Evolutionary conservation across 2,888 invertebrate species (phyloP).

Genomic region (Pristionchus arcanus): DNA sequence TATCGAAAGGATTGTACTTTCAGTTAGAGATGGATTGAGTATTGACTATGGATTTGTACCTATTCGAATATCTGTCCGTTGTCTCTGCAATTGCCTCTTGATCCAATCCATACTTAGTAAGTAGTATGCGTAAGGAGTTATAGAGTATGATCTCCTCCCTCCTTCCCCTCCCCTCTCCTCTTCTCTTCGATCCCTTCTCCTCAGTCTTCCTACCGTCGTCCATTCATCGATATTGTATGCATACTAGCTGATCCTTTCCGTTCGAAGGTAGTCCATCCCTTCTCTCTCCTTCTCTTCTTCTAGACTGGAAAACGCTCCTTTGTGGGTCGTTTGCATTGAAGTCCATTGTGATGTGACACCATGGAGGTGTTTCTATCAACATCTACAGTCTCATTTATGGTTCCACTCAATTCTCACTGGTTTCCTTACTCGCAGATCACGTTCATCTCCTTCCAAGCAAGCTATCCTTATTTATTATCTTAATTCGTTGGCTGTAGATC

Average conservation of each 20-base stretch:
- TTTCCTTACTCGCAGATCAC: not conserved
- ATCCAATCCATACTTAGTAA: not conserved
- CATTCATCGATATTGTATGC: not conserved
- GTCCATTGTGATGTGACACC: not conserved
- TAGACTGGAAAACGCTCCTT: not conserved
- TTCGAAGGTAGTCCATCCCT: not conserved
- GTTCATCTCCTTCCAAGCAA: not conserved
- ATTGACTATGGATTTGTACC: not conserved
- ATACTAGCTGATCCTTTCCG: not conserved
- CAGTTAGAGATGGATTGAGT: not conserved
- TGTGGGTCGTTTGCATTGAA: not conserved
- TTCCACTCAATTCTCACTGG: not conserved
- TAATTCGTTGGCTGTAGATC: constrained; percentile 23
- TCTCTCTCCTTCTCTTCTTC: not conserved
- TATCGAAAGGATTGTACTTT: not conserved
- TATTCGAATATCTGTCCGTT: not conserved
- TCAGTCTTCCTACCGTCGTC: not conserved
- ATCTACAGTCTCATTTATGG: not conserved
- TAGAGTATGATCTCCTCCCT: not conserved
- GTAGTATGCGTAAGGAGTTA: not conserved
- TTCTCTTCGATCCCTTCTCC: not conserved
- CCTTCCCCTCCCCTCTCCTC: not conserved
- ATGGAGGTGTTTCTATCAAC: not conserved
- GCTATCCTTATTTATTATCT: constrained; percentile 8
- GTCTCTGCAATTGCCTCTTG: not conserved